These are phyloP conservation scores for Rhagoletis zephyria DNA, from an alignment of 1,140 invertebrate species.

Conservation along the genomic window DNA sequence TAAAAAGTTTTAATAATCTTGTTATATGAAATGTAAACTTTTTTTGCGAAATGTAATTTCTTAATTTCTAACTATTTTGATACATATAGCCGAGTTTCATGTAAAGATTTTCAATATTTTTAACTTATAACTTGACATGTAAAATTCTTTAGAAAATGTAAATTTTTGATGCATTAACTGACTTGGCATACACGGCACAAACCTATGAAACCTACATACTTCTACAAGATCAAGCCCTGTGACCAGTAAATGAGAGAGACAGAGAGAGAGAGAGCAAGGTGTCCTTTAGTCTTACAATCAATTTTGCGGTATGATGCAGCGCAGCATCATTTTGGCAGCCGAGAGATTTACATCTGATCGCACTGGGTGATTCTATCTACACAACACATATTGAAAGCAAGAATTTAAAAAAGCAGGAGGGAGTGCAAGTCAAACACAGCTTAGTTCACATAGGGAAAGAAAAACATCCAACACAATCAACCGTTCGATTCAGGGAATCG, in stretches of 20 bases:
- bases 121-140: too few relatives aligned
- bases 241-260: background rate
- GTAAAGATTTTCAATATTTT: too few relatives aligned
- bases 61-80: background rate
- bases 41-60: conserved; percentile 3
- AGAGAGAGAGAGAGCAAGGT: background rate
- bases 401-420: background rate
- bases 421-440: background rate
- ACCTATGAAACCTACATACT: background rate
- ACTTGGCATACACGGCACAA: conserved; percentile 6
- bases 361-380: background rate
- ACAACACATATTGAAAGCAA: background rate
- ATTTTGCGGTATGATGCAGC: background rate
- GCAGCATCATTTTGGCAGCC: conserved; percentile 9
- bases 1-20: too few relatives aligned
- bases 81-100: background rate
- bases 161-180: background rate
- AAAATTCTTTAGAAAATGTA: background rate
- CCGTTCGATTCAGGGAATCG: conserved; percentile 3
- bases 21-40: background rate
- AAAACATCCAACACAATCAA: conserved; percentile 15
- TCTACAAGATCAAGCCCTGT: background rate
- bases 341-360: conserved; percentile 5
- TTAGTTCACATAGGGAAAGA: conserved; percentile 40
- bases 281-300: conserved; percentile 2